Conservation (phyloP, 2,113 vertebrate genomes). For the Mormoops blainvillei region DNA sequence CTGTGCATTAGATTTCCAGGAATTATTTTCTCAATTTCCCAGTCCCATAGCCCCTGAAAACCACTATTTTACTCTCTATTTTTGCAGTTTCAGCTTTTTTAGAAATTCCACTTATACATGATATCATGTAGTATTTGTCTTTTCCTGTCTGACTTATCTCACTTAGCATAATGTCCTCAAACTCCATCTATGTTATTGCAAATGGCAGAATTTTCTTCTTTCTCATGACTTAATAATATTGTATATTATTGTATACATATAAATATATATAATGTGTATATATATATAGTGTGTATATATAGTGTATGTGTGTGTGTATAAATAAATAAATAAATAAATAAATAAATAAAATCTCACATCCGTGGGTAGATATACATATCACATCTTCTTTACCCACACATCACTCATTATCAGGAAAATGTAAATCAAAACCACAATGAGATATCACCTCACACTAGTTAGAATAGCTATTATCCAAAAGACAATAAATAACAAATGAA, state of each 20-base stretch:
- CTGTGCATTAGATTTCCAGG: background rate
- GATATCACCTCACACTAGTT: background rate
- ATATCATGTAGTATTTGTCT: background rate
- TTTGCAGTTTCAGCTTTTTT: background rate
- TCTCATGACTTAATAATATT: background rate
- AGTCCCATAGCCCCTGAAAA: background rate
- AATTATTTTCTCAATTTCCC: background rate
- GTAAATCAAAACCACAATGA: background rate
- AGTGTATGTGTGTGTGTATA: too few relatives aligned
- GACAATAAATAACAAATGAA: background rate
- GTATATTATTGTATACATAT: too few relatives aligned
- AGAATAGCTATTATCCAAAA: background rate
- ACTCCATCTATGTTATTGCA: background rate
- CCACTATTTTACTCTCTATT: background rate
- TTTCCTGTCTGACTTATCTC: background rate
- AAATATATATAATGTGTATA: too few relatives aligned
- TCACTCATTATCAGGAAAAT: background rate
- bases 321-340: too few relatives aligned
- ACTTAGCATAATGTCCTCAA: background rate
- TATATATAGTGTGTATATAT: too few relatives aligned
- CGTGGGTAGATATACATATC: too few relatives aligned
- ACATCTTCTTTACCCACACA: background rate
- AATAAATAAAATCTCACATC: too few relatives aligned
- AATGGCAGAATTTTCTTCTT: background rate
- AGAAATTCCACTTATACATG: background rate